Evolutionary conservation across 2,113 vertebrate species (phyloP).

Genomic region (Gnathonemus longibarbis): DNA sequence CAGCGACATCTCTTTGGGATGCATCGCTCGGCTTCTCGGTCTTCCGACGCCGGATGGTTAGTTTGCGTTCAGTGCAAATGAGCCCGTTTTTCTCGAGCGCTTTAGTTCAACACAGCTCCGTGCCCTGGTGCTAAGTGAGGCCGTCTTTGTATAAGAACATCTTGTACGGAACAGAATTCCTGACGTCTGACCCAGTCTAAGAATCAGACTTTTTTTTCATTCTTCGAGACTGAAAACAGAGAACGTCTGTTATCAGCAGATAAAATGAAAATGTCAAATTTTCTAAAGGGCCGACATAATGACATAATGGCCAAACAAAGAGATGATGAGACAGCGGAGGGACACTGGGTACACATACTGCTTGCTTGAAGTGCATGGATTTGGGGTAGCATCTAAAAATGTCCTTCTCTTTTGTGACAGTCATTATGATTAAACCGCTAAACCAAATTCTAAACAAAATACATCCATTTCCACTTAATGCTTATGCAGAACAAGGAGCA

Average conservation of each 20-base stretch:
- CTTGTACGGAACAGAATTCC: neutral
- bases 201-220: neutral
- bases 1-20: neutral
- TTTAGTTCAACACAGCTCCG: no score
- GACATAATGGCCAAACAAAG: neutral
- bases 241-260: neutral
- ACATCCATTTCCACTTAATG: neutral
- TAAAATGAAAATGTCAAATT: neutral
- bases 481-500: neutral
- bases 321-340: neutral
- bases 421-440: neutral
- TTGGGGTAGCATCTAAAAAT: neutral
- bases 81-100: neutral
- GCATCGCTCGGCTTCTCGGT: conserved; percentile 12
- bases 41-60: neutral
- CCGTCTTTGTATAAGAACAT: neutral
- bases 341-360: neutral
- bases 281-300: neutral
- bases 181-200: neutral
- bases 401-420: neutral
- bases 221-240: neutral
- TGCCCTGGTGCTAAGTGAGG: no score
- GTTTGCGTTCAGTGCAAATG: neutral
- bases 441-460: neutral
- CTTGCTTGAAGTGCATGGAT: neutral